phyloP scores from a whole-genome alignment of 2,888 invertebrate species.

The Noctua janthina region DNA sequence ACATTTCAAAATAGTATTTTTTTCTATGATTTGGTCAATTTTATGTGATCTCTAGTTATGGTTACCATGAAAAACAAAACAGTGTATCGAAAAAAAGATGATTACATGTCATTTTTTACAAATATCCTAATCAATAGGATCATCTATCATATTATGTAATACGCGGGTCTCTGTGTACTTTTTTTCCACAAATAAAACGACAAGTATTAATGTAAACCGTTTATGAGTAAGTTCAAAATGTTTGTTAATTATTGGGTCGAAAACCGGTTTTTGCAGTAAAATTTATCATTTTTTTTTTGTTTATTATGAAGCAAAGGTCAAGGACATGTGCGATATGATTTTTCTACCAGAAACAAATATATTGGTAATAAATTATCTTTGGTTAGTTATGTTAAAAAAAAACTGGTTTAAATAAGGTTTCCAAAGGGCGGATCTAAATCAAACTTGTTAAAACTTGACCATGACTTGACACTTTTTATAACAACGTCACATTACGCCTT shows the following conservation, averaged over 20 bases:
- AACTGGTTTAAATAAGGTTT: not conserved
- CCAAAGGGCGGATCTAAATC: not conserved
- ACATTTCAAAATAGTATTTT: not conserved
- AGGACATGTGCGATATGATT: not conserved
- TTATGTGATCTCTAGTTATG: not conserved
- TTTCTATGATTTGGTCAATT: not conserved
- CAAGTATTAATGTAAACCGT: not conserved
- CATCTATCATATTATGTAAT: not conserved
- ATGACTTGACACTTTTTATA: not conserved
- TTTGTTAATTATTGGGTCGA: not conserved
- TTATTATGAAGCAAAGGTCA: slow-evolving; percentile 8
- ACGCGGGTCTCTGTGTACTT: not conserved
- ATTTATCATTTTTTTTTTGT: not conserved
- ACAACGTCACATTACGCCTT: not conserved
- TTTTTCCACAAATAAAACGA: not conserved
- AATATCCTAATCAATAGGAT: not conserved
- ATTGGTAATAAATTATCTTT: not conserved
- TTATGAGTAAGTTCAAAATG: not conserved
- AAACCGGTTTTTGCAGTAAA: not conserved
- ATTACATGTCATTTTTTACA: not conserved
- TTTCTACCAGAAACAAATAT: slow-evolving; percentile 13
- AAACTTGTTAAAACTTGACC: not conserved
- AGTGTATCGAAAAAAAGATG: not conserved
- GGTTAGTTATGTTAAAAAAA: not conserved
- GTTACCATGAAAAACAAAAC: not conserved